These are phyloP conservation scores for Chymomyza costata DNA, from an alignment of 1,140 invertebrate genomes.

Conservation along the genomic window DNA sequence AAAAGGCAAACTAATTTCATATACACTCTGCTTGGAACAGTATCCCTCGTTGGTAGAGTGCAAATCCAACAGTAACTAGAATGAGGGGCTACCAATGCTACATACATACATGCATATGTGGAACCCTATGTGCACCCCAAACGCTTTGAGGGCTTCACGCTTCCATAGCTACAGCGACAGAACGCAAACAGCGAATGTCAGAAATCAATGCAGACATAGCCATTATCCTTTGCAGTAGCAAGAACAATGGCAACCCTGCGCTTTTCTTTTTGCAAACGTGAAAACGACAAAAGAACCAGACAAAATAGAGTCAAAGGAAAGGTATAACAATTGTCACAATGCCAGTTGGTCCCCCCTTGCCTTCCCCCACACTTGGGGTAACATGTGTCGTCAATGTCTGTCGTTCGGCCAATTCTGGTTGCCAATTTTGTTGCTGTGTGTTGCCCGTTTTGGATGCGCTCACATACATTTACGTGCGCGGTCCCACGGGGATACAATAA, in stretches of 20 bases:
- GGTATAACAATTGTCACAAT: constrained; percentile 10
- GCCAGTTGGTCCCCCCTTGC: no score
- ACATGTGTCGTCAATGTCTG: constrained; percentile 42
- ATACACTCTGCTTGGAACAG: constrained; percentile 6
- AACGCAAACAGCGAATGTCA: constrained; percentile 28
- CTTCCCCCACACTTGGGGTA: constrained; percentile 19
- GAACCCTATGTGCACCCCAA: constrained; percentile 32
- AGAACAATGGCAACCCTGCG: constrained; percentile 42
- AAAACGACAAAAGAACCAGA: constrained; percentile 9
- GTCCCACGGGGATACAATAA: constrained; percentile 68
- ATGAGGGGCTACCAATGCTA: constrained; percentile 5
- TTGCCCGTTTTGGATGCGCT: no score
- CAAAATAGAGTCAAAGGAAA: constrained; percentile 21
- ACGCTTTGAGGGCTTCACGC: constrained; percentile 43
- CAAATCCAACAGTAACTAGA: constrained; percentile 8
- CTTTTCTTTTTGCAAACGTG: constrained; percentile 37
- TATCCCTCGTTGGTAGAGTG: constrained; percentile 2
- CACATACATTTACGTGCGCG: constrained; percentile 14
- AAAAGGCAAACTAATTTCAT: constrained; percentile 7
- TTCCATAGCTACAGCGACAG: constrained; percentile 49
- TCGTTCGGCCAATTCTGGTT: neutral
- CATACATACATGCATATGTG: constrained; percentile 43
- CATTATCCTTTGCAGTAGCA: constrained; percentile 46
- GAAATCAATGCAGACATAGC: constrained; percentile 48
- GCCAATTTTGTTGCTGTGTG: constrained; percentile 30